Base-by-base conservation (phyloP, 2,113 vertebrate genomes). In the Terrapene triunguis region DNA sequence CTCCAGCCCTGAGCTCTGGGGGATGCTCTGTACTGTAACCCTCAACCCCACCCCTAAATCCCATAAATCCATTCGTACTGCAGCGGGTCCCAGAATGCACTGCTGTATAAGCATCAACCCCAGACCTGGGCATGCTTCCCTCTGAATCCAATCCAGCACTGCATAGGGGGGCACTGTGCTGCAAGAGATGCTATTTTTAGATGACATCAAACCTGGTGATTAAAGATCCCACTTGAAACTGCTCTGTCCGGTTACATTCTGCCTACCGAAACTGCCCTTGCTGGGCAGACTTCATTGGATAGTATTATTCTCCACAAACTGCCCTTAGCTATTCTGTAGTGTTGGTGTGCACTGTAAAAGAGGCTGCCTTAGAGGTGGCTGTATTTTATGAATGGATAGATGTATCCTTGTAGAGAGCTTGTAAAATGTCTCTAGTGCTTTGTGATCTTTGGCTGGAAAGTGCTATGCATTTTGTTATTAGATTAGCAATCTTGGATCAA, bases 401-500 rank as follows among this genome's bases (percentile, higher is more conserved):
- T 27, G 47, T 55, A 92, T 84, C 21, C 10, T 53, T 1, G 1
- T 65, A 62, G 85, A 85, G 82, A 83, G 80, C 6, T 65, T 65
- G 32, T 65, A 35, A 76, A 8, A 2, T 11, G 12, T 82, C 83
- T 84, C 84, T 89, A 85, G 51, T 80, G 59, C 65, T 24, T 47
- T 0, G 0, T 22, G 50, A 35, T n/a, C 57, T 50, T 89, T 48
- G 32, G 79, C 79, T 51, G 48, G 32, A 51, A 82, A 89, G 74
- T 0, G 0, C 48, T 21, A 22, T 27, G 19, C 0, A 7, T 85
- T 93, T 89, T 59, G 7, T 85, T 94, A 17, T 83, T 50, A 42
- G 8, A 10, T 87, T 80, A 79, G 10, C 84, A 51, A 42, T 4
- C 54, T 87, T 0, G 0, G 10, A 54, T 5, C 13, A 76, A 0